Evolutionary conservation across 2,113 vertebrate species (phyloP), one percentile per base, ranked within the genome.

Genomic region (Octodon degus): DNA sequence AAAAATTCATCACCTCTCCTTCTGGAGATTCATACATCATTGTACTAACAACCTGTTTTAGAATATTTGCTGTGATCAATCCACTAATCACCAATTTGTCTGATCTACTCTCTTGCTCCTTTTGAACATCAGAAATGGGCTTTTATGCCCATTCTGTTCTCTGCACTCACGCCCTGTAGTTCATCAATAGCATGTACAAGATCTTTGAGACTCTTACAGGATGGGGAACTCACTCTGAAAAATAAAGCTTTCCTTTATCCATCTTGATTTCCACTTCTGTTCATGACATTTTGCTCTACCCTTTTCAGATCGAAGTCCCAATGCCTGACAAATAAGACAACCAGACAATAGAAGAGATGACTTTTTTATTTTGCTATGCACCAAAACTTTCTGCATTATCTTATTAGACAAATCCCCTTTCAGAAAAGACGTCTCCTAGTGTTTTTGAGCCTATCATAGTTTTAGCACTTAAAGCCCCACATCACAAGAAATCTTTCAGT

Each of bases 271-370:
- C 19, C 37, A 83, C 83, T 90, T 24, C 74, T 94, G 34, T 81
- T 89, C 50, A 62, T 25, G 14, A 50, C 32, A 82, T 62, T 80
- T 86, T 93, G 43, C 40, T 63, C 58, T 27, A 50, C 20, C 12
- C 24, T 95, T 90, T 86, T 89, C 72, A 82, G 10, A 89, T 95
- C 50, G 86, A 91, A 96, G 62, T 24, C 34, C n/a, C 72, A 96
- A 50, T 14, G 32, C n/a, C 5, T 82, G 16, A 74, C 50, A 77
- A 70, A 89, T 13, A 93, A 83, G 50, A 70, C 50, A 90, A 81
- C 19, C n/a, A 90, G 86, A 93, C 32, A 50, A 74, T 87, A 65
- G 67, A 82, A 77, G 53, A 53, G 11, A 94, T 68, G 68, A 24
- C 7, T 62, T 9, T 24, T 30, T 97, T 32, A 62, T 80, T 94